Base-by-base conservation (phyloP, 2,888 invertebrate species). In the Tipula unca region DNA sequence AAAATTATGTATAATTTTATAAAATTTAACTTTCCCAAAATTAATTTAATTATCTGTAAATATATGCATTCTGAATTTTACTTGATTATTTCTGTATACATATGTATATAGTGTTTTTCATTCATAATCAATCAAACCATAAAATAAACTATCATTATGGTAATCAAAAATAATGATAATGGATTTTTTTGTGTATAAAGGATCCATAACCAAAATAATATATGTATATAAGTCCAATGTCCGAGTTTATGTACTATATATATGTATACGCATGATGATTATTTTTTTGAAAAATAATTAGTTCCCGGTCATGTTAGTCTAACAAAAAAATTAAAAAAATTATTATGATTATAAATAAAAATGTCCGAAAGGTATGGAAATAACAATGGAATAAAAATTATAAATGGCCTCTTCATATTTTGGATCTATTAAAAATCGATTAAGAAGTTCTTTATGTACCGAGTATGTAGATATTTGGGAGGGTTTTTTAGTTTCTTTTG, bases 381-480 rank as follows among this genome's bases (percentile, higher is more conserved):
- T 17, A 83, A 83, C 35, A 83, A 29, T 32, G 32, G 10, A 83
- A 29, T n/a, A n/a, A 25, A 29, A 29, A 83, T 29, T 83, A 83
- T 35, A 83, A 83, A 83, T 83, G 83, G 83, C 83, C 83, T 83
- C 83, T 83, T 83, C 83, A 32, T 35, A 69, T 69, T 69, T 69
- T 69, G 69, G 69, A 83, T 83, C 83, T 83, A 83, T 83, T 83
- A 83, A 83, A 83, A 83, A 83, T 83, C 83, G n/a, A 83, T 83
- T 83, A 83, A 29, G 32, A 83, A 29, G n/a, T 32, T 35, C 4
- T 32, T 83, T 35, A 35, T 32, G 25, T 69, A 69, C 17, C 25
- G 69, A 25, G 69, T 69, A 69, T 69, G 25, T 69, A 48, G 82
- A 82, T 82, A 25, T 48, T 83, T 83, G 83, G 83, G 83, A 83